phyloP scores from a whole-genome alignment of 1,140 invertebrate genomes.

The Littorina saxatilis region DNA sequence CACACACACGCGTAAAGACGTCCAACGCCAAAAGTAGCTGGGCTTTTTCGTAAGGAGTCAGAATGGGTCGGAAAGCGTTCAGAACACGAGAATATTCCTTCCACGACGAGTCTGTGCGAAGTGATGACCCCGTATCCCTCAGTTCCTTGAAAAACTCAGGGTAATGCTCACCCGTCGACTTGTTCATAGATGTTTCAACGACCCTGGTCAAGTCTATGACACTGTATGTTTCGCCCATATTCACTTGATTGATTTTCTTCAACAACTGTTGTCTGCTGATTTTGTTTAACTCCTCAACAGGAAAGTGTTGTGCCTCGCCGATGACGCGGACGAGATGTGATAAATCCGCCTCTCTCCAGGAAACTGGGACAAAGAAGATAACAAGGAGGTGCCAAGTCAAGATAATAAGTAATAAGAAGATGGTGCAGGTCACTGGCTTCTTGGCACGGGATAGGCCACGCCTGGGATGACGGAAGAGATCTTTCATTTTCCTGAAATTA shows the following conservation, averaged over 20 bases:
- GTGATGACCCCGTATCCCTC: not conserved
- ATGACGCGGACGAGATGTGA: constrained; percentile 16
- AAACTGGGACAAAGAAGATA: not conserved
- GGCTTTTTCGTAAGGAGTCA: constrained; percentile 38
- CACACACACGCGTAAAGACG: constrained; percentile 44
- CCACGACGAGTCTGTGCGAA: not conserved
- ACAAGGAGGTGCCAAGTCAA: not conserved
- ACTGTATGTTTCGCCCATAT: not conserved
- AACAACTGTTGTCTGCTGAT: not conserved
- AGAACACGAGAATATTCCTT: not conserved
- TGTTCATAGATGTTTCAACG: not conserved
- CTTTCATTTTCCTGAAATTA: not conserved
- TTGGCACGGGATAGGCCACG: too few relatives aligned
- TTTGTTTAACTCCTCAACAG: not conserved
- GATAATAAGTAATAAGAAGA: not conserved
- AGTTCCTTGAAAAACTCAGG: constrained; percentile 24
- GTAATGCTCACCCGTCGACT: not conserved
- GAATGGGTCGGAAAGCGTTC: constrained; percentile 38
- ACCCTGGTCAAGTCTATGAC: not conserved
- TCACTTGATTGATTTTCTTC: not conserved
- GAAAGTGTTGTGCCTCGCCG: constrained; percentile 4
- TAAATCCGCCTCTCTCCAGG: constrained; percentile 27
- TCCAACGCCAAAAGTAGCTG: constrained; percentile 44
- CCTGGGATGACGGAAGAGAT: not conserved
- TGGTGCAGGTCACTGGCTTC: not conserved